Percentiles rank a stretch among this genome's conserved stretches.
Evolutionary conservation across 2,888 invertebrate genomes (phyloP).

Genomic region (Heliconius charithonia): DNA sequence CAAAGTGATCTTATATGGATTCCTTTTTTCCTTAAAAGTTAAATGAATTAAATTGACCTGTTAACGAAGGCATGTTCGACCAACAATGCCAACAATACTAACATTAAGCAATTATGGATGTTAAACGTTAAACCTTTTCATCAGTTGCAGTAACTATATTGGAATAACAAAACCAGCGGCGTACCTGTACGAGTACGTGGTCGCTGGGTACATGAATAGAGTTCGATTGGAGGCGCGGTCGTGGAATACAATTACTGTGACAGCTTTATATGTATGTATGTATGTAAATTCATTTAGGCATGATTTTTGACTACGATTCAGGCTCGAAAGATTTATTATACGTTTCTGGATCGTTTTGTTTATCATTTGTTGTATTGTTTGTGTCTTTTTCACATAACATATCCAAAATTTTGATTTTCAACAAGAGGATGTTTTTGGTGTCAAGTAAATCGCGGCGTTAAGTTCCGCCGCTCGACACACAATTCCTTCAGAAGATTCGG

Average conservation of each 20-base stretch:
- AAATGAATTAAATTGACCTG: no score
- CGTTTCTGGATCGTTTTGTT: neutral
- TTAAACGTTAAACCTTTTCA: conserved; percentile 4
- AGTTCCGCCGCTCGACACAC: no score
- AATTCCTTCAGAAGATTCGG: no score
- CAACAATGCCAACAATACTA: neutral
- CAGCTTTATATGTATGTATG: neutral
- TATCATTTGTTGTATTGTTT: neutral
- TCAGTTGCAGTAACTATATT: conserved; percentile 7
- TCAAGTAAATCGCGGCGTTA: no score
- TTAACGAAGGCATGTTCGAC: neutral
- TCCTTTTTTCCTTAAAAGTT: no score
- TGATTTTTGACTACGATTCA: conserved; percentile 2
- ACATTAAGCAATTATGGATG: conserved; percentile 2
- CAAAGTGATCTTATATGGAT: no score
- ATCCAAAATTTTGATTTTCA: neutral
- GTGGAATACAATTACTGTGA: conserved; percentile 9
- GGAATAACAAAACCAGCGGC: conserved; percentile 5
- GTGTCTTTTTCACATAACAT: neutral
- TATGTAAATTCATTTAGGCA: conserved; percentile 11
- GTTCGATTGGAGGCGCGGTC: conserved; percentile 10
- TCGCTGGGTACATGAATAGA: neutral
- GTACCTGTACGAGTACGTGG: neutral
- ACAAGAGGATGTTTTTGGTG: no score
- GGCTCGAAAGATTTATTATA: neutral